Percentiles rank a stretch among this genome's conserved stretches.
phyloP scores from a whole-genome alignment of 2,797 vertebrate genomes.

The Coracias cyanogaster region DNA sequence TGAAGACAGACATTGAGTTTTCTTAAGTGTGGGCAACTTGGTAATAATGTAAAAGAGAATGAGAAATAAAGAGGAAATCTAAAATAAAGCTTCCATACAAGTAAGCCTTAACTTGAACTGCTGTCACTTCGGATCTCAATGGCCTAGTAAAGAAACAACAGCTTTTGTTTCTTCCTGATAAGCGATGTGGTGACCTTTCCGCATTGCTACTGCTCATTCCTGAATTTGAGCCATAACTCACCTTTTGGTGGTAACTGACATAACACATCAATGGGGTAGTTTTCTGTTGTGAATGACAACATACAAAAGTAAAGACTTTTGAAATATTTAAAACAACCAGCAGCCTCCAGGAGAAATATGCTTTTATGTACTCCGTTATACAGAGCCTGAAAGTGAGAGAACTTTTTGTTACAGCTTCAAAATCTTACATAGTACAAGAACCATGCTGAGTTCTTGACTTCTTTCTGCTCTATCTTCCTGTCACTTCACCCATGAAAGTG shows the following conservation, averaged over 20 bases:
- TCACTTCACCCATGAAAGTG: background rate
- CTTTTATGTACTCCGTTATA: background rate
- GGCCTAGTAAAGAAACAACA: background rate
- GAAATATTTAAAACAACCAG: background rate
- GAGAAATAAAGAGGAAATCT: background rate
- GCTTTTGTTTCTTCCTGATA: background rate
- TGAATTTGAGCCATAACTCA: background rate
- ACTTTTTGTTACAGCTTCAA: conserved; percentile 3
- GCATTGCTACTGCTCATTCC: background rate
- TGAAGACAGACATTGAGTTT: background rate
- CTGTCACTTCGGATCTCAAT: background rate
- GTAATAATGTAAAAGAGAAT: background rate
- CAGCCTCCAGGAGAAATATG: background rate
- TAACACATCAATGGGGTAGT: background rate
- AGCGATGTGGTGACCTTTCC: background rate
- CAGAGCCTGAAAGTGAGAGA: background rate
- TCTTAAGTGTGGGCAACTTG: background rate
- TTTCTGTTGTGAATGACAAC: background rate
- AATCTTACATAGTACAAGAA: background rate
- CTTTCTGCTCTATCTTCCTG: background rate
- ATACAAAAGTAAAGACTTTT: background rate
- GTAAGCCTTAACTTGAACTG: background rate
- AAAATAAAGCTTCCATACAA: background rate
- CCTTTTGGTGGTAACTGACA: background rate
- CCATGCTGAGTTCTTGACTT: background rate